A percentile compares a stretch with the other conserved stretches of the same genome.
Evolutionary conservation across 2,888 invertebrate genomes (phyloP).

Genomic region (Periphyllus acericola): DNA sequence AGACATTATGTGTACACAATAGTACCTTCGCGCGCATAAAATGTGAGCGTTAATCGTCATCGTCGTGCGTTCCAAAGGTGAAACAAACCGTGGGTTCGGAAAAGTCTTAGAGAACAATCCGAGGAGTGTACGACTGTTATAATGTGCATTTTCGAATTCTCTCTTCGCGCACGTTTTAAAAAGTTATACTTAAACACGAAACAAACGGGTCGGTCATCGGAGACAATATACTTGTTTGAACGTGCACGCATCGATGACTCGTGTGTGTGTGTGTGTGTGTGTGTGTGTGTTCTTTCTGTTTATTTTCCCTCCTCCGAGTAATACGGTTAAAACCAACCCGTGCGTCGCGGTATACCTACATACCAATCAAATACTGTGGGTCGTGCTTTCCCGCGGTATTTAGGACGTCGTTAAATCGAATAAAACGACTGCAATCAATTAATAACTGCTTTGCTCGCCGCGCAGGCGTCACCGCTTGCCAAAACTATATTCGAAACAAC

Average conservation of each 20-base stretch:
- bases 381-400: background rate
- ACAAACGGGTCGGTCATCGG: background rate
- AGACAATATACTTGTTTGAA: background rate
- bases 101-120: background rate
- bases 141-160: background rate
- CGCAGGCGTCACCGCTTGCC: background rate
- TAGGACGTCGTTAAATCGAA: constrained; percentile 1
- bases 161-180: background rate
- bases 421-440: background rate
- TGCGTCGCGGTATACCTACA: background rate
- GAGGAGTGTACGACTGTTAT: background rate
- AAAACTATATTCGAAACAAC: background rate
- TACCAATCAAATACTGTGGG: background rate
- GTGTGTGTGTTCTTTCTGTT: background rate
- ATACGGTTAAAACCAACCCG: background rate
- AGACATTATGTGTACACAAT: no score
- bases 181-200: background rate
- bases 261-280: background rate
- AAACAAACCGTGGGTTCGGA: background rate
- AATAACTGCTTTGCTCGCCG: background rate
- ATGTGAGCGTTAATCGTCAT: background rate
- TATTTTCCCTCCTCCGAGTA: background rate
- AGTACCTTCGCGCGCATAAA: no score
- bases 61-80: background rate
- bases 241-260: background rate